phyloP scores from a whole-genome alignment of 2,113 vertebrate species.

The Merops nubicus region DNA sequence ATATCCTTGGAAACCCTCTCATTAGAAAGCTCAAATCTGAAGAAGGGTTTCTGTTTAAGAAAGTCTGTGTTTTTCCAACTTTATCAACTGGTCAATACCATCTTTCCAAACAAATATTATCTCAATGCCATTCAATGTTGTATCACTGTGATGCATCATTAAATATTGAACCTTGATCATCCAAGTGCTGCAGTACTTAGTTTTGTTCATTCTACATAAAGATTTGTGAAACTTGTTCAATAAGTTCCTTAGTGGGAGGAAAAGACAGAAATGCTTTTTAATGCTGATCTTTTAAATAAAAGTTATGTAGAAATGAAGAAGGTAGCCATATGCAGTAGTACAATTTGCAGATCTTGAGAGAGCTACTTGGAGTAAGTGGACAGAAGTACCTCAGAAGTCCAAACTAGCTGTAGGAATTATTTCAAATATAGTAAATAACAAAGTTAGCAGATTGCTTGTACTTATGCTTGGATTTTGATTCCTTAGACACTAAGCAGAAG shows the following conservation, averaged over 20 bases:
- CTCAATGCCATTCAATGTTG: not conserved
- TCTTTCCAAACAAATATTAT: not conserved
- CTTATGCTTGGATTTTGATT: not conserved
- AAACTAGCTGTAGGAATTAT: not conserved
- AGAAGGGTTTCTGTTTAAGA: not conserved
- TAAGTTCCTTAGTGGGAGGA: not conserved
- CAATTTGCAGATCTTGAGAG: not conserved
- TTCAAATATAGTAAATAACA: not conserved
- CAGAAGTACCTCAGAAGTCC: not conserved
- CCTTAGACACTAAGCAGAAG: not conserved
- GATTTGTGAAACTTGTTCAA: not conserved
- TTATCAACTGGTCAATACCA: not conserved
- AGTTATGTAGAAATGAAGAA: not conserved
- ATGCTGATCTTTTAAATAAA: not conserved
- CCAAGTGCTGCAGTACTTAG: not conserved
- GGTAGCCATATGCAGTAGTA: not conserved
- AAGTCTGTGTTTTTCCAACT: not conserved
- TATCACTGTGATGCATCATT: not conserved
- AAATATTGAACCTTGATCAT: not conserved
- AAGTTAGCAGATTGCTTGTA: not conserved
- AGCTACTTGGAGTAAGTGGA: not conserved
- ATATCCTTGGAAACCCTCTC: not conserved
- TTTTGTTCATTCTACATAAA: not conserved
- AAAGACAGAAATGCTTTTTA: not conserved
- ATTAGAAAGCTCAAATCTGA: not conserved